phyloP scores from a whole-genome alignment of 2,888 invertebrate species.

The Piscicola geometra region DNA sequence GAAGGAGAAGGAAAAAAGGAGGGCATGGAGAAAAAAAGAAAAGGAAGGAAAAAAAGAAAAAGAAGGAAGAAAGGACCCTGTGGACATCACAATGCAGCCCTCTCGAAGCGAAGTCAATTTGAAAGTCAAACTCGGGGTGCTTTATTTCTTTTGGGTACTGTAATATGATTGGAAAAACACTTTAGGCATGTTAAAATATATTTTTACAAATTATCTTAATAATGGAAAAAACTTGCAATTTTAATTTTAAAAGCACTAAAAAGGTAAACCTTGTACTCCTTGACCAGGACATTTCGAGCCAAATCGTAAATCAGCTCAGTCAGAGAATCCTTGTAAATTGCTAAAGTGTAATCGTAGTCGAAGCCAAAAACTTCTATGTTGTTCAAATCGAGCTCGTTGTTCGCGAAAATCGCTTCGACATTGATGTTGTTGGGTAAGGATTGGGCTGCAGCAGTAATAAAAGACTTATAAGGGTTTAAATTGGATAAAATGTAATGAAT shows the following conservation, averaged over 20 bases:
- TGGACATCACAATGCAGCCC: constrained; percentile 97
- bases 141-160: constrained; percentile 80
- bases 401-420: constrained; percentile 83
- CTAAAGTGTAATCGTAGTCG: constrained; percentile 96
- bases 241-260: too few species aligned
- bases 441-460: constrained; percentile 37
- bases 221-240: too few species aligned
- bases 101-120: constrained; percentile 87
- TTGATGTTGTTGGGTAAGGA: constrained; percentile 53
- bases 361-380: constrained; percentile 90
- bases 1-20: too few species aligned
- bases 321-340: constrained; percentile 83
- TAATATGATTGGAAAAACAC: too few species aligned
- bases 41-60: too few species aligned
- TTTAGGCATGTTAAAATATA: too few species aligned
- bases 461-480: not conserved
- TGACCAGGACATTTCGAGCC: constrained; percentile 77
- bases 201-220: too few species aligned
- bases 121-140: constrained; percentile 63
- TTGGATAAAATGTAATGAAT: not conserved
- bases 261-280: constrained; percentile 84
- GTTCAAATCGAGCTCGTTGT: constrained; percentile 85
- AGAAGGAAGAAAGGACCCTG: too few species aligned
- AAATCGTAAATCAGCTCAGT: constrained; percentile 84
- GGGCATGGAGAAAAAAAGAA: too few species aligned